Evolutionary conservation across 2,888 invertebrate species (phyloP).

Genomic region (Cepaea hortensis): DNA sequence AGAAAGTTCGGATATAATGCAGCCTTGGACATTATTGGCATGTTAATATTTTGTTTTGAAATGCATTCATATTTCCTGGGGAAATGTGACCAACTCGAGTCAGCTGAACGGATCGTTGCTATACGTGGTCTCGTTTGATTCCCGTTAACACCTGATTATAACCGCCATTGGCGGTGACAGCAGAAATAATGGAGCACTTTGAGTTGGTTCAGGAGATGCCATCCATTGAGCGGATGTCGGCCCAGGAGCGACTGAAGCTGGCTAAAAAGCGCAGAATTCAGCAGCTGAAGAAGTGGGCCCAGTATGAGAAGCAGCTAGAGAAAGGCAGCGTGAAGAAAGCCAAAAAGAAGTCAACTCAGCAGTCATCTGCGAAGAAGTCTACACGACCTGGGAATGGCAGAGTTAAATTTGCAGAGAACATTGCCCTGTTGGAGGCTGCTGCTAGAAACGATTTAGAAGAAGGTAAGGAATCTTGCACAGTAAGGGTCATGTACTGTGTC

Average conservation of each 20-base stretch:
- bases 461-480: constrained; percentile 81
- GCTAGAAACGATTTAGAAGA: constrained; percentile 97
- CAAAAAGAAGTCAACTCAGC: constrained; percentile 53
- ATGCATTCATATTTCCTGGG: no score
- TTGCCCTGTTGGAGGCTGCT: constrained; percentile 96
- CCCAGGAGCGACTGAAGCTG: constrained; percentile 89
- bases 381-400: constrained; percentile 57
- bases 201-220: constrained; percentile 97
- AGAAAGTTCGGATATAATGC: no score
- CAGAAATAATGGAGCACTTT: constrained; percentile 65
- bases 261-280: constrained; percentile 89
- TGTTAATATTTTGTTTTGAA: no score
- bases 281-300: constrained; percentile 92
- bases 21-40: no score
- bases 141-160: no score
- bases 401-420: constrained; percentile 83
- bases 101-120: no score
- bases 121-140: no score
- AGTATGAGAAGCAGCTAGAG: constrained; percentile 90
- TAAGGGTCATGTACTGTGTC: not conserved
- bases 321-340: constrained; percentile 79
- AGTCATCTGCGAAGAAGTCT: constrained; percentile 43
- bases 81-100: no score
- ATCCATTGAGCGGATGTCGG: constrained; percentile 94
- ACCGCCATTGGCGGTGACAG: not conserved